Base-by-base conservation (phyloP, 2,797 vertebrate species). In the Phoeniculus purpureus region DNA sequence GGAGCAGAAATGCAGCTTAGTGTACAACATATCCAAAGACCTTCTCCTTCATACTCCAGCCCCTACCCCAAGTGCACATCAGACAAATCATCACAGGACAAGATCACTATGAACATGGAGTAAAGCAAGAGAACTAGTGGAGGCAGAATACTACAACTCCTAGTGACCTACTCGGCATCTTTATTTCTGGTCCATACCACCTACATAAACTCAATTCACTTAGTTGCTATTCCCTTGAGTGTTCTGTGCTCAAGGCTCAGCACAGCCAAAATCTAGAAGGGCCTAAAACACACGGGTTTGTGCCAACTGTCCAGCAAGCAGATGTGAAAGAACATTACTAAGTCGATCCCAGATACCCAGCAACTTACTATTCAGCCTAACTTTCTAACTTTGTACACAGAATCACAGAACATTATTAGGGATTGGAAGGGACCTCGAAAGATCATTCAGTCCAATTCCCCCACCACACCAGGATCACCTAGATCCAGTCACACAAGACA, bases 21-120 rank as follows among this genome's bases (percentile, higher is more conserved):
- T 92, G 48, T 34, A 66, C 62, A 90, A 80, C 61, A 26, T 25
- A 86, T 40, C 64, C 61, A 65, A 87, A 70, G 48, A 62, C 54
- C 75, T 94, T 67, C 73, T 78, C 59, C 80, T 95, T 88, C 65
- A 34, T 22, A 32, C 56, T 85, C 58, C 87, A 71, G 7, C 45
- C 85, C 66, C 74, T 61, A 17, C 37, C 79, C 55, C 78, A 82
- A 40, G 23, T 64, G 66, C 40, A 62, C 0, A 1, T 25, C 52
- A 89, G 17, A 40, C 61, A 68, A 45, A 50, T 50, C 72, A 70
- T 22, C 62, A 48, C 15, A 75, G 65, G n/a, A 65, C 55, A 75
- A 87, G 37, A 85, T 59, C 51, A 23, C 62, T 58, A 74, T 15
- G 29, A 89, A 75, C 73, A 65, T 61, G 9, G 67, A 14, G 31